Evolutionary conservation across 2,888 invertebrate genomes (phyloP).

Genomic region (Drosophila meridionalis): DNA sequence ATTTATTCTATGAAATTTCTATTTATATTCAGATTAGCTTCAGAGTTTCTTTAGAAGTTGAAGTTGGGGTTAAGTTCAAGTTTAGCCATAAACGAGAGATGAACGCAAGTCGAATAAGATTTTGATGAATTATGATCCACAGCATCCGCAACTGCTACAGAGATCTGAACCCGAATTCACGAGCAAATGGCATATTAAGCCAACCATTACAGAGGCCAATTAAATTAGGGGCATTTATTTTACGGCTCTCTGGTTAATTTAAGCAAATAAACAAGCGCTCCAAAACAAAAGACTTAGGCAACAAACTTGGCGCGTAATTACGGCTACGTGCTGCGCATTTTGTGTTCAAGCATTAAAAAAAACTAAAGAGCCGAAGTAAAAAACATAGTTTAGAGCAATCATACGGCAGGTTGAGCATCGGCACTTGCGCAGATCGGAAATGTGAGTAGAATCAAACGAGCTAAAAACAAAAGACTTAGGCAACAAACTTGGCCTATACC

Average conservation of each 20-base stretch:
- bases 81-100: constrained; percentile 1
- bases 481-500: constrained; percentile 55
- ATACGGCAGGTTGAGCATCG: constrained; percentile 41
- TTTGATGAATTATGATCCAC: not conserved
- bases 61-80: constrained; percentile 10
- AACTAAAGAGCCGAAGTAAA: constrained; percentile 6
- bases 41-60: not conserved
- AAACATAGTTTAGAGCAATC: constrained; percentile 29
- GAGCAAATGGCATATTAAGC: constrained; percentile 18
- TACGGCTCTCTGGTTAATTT: constrained; percentile 36
- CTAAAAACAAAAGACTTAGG: constrained; percentile 63
- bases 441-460: constrained; percentile 41
- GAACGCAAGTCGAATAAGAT: not conserved
- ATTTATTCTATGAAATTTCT: constrained; percentile 24
- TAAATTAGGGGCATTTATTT: constrained; percentile 28
- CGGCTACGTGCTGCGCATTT: constrained; percentile 62
- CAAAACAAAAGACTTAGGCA: constrained; percentile 75
- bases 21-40: constrained; percentile 23
- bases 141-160: constrained; percentile 1
- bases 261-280: constrained; percentile 47
- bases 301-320: constrained; percentile 67
- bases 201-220: constrained; percentile 17
- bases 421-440: constrained; percentile 57
- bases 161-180: not conserved
- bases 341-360: constrained; percentile 35